phyloP scores from a whole-genome alignment of 2,888 invertebrate species.

The Hemithea aestivaria region DNA sequence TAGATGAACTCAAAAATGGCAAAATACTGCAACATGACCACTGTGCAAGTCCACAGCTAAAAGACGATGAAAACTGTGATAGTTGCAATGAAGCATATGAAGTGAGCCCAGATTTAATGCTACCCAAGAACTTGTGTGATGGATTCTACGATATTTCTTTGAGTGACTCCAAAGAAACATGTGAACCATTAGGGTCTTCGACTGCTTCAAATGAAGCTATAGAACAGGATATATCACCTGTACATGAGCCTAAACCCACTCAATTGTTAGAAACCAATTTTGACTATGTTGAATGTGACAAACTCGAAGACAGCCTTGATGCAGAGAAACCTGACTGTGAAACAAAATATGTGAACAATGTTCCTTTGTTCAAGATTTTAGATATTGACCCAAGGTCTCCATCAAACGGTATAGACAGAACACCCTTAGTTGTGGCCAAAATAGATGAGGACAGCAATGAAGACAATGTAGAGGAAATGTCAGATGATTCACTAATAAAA shows the following conservation, averaged over 20 bases:
- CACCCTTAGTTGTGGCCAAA: conserved; percentile 66
- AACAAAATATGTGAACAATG: conserved; percentile 25
- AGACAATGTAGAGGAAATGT: conserved; percentile 69
- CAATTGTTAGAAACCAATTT: conserved; percentile 80
- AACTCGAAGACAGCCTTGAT: conserved; percentile 38
- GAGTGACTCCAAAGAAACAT: conserved; percentile 57
- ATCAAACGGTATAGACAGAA: conserved; percentile 67
- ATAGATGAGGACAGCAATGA: conserved; percentile 35
- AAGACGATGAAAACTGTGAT: conserved; percentile 40
- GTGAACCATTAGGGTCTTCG: conserved; percentile 61
- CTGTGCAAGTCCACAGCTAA: conserved; percentile 47
- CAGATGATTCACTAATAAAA: conserved; percentile 68
- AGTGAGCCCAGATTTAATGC: conserved; percentile 46
- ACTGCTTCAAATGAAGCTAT: conserved; percentile 63
- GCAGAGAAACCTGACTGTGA: conserved; percentile 13
- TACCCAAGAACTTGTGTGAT: conserved; percentile 63
- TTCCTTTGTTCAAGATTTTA: conserved; percentile 49
- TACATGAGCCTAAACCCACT: conserved; percentile 51
- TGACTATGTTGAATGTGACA: conserved; percentile 71
- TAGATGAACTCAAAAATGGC: conserved; percentile 36
- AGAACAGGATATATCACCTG: conserved; percentile 51
- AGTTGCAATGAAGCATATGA: conserved; percentile 44
- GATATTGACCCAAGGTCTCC: conserved; percentile 72
- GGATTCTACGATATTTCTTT: conserved; percentile 58
- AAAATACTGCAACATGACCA: conserved; percentile 36